These are phyloP conservation scores for Sepiola atlantica DNA, from an alignment of 2,888 invertebrate species.

Conservation along the genomic window DNA sequence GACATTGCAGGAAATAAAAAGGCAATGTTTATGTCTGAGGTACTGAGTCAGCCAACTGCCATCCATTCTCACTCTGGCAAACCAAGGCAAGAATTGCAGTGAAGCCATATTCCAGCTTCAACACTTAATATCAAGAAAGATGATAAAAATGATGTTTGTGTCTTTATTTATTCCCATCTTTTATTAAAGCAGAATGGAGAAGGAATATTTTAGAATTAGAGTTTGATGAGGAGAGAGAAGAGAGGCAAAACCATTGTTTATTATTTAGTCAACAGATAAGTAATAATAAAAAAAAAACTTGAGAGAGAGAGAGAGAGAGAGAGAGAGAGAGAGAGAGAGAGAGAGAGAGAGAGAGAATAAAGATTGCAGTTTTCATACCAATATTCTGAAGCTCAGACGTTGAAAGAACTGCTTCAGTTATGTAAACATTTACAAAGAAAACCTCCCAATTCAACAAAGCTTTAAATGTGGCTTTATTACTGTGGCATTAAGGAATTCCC, in stretches of 20 bases:
- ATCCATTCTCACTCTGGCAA: not conserved
- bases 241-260: not conserved
- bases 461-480: not conserved
- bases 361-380: not conserved
- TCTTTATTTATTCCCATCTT: not conserved
- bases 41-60: slow-evolving; percentile 1
- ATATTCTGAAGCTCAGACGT: not conserved
- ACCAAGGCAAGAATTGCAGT: not conserved
- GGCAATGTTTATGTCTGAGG: slow-evolving; percentile 32
- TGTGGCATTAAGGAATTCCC: no score
- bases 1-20: not conserved
- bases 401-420: not conserved
- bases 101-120: not conserved
- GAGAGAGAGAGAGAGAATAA: not conserved
- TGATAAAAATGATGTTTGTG: not conserved
- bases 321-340: slow-evolving; percentile 10
- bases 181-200: not conserved
- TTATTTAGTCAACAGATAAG: not conserved
- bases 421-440: not conserved
- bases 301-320: not conserved
- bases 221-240: no score
- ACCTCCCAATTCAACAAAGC: not conserved
- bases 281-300: not conserved
- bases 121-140: not conserved
- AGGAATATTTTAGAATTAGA: not conserved